A percentile compares a stretch with the other conserved stretches of the same genome.
These are phyloP conservation scores for Epizoanthus rinbou DNA, from an alignment of 92 coral and sea anemone species.

Conservation along the genomic window DNA sequence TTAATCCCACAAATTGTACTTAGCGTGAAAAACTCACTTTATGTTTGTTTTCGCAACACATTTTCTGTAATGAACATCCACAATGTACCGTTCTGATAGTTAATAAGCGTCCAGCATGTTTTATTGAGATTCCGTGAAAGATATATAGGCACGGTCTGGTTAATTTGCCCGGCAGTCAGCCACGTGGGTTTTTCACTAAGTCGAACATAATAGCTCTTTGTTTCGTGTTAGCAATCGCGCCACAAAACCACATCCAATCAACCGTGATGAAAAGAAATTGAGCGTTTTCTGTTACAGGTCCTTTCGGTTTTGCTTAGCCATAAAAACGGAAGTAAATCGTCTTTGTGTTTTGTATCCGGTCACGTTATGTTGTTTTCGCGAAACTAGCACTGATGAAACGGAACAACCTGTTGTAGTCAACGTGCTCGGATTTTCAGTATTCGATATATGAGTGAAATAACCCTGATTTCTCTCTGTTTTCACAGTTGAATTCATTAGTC, in stretches of 20 bases:
- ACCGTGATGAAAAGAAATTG: conserved; percentile 20
- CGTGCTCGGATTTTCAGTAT: no score
- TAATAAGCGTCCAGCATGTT: background rate
- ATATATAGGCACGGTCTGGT: conserved; percentile 15
- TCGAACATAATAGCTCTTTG: conserved; percentile 29
- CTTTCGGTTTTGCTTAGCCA: background rate
- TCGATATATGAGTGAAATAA: no score
- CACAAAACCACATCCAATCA: conserved; percentile 43
- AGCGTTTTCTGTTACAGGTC: background rate
- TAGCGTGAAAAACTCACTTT: background rate
- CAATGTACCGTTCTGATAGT: conserved; percentile 14
- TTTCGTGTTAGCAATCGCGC: conserved; percentile 7
- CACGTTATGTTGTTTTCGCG: background rate
- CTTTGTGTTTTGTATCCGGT: background rate
- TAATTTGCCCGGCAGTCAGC: background rate
- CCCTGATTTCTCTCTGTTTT: no score
- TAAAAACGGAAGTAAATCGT: background rate
- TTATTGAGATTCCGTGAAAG: conserved; percentile 33
- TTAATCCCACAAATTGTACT: conserved; percentile 22
- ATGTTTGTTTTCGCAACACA: conserved; percentile 20
- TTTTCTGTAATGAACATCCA: background rate
- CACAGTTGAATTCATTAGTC: no score
- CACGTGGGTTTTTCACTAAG: conserved; percentile 25
- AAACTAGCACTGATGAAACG: background rate
- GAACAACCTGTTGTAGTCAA: no score